Evolutionary conservation across 2,797 vertebrate species (phyloP), one percentile per base, ranked within the genome.

Genomic region (Macropus fuliginosus): DNA sequence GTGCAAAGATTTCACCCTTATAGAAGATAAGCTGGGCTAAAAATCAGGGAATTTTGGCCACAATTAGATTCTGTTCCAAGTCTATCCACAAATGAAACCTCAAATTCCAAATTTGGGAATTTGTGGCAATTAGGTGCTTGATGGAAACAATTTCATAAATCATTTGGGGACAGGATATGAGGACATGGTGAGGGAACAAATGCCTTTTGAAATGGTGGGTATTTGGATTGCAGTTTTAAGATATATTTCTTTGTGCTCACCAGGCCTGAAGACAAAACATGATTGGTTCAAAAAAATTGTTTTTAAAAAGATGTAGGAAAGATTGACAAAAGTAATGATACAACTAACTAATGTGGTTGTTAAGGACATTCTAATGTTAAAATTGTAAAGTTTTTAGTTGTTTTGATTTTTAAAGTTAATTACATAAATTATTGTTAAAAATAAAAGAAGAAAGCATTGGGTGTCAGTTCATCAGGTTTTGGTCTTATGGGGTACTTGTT

Each of bases 1-100:
- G 99, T 99, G 98, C 99, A 99, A 99, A 99, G 99, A 98, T 99
- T 99, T 98, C 99, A 99, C 96, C 99, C 99, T 24, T 99, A 99
- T 98, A 98, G 99, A 98, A 99, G 99, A 99, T 99, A 99, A 97
- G 96, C 8, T 55, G 95, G 91, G 97, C 96, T 96, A 81, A 96
- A 99, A 98, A 98, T 99, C 99, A 99, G 99, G 99, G 99, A 99
- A 98, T 95, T 98, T 98, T 98, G 98, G 96, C 99, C 98, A 92
- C 98, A 98, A 98, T 97, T 98, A 98, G 99, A 99, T 95, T 98
- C 40, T 87, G 40, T 87, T 24, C 31, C 9, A 87, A 50, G 50
- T 98, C 98, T 98, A 98, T 98, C 98, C 98, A 97, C 98, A 98
- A 98, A 97, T 55, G 96, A 96, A 95, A 96, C 98, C 98, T 95